Evolutionary conservation across 1,140 invertebrate genomes (phyloP).

Genomic region (Lineus longissimus): DNA sequence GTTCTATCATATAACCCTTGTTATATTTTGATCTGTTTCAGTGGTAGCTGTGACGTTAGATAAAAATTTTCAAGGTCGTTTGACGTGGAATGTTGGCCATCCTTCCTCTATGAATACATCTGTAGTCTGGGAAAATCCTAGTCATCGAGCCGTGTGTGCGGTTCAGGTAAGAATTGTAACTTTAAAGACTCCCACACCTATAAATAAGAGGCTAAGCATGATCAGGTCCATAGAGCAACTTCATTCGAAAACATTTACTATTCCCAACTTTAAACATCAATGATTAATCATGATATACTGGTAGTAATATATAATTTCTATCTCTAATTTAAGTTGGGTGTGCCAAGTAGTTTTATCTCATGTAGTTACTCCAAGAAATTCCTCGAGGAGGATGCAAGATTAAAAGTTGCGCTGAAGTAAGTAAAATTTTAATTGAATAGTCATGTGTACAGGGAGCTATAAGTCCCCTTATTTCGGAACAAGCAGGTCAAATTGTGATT

Average conservation of each 20-base stretch:
- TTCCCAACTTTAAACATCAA: neutral
- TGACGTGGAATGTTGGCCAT: slow-evolving; percentile 73
- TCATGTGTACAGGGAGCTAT: too few species aligned
- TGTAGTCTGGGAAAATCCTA: slow-evolving; percentile 69
- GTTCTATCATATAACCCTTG: too few species aligned
- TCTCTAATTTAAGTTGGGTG: slow-evolving; percentile 61
- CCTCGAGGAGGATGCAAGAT: slow-evolving; percentile 66
- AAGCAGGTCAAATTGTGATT: too few species aligned
- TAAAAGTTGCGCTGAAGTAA: slow-evolving; percentile 74
- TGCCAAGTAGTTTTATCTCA: slow-evolving; percentile 75
- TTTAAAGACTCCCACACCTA: too few species aligned
- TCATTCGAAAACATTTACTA: too few species aligned
- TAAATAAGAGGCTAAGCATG: too few species aligned
- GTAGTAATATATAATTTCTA: slow-evolving; percentile 8
- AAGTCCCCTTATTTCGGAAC: too few species aligned
- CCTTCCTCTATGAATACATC: slow-evolving; percentile 74
- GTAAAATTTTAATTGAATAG: slow-evolving; percentile 21
- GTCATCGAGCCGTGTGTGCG: slow-evolving; percentile 61
- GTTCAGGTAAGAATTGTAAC: slow-evolving; percentile 59
- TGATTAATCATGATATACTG: neutral
- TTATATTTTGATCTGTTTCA: slow-evolving; percentile 36
- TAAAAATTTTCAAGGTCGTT: slow-evolving; percentile 77
- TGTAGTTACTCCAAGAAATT: slow-evolving; percentile 73
- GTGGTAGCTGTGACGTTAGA: slow-evolving; percentile 80
- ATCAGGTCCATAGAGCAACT: too few species aligned